Percentiles rank a stretch among this genome's conserved stretches.
phyloP scores from a whole-genome alignment of 1,140 invertebrate genomes.

The Brachionus sp. region DNA sequence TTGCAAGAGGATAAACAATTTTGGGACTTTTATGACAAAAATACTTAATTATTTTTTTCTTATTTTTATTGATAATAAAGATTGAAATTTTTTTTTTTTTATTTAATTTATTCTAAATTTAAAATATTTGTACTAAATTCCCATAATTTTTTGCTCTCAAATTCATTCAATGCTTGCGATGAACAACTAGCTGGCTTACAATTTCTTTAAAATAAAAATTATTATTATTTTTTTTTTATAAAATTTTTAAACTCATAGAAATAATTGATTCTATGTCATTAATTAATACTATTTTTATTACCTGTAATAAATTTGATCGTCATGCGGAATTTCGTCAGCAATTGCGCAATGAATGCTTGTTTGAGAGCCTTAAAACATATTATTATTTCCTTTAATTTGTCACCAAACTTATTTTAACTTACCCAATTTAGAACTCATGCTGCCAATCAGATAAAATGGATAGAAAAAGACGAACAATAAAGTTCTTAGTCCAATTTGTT shows the following conservation, averaged over 20 bases:
- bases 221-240: not conserved
- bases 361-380: constrained; percentile 51
- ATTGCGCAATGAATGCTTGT: constrained; percentile 33
- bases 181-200: constrained; percentile 19
- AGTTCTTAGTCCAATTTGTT: constrained; percentile 48
- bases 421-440: constrained; percentile 19
- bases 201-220: not conserved
- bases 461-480: constrained; percentile 18
- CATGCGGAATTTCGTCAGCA: constrained; percentile 11
- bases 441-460: constrained; percentile 48
- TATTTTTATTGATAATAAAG: not conserved
- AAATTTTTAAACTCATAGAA: not conserved
- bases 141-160: not conserved
- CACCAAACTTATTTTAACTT: constrained; percentile 49
- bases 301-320: not conserved
- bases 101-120: constrained; percentile 21
- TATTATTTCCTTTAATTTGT: constrained; percentile 48
- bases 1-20: not conserved
- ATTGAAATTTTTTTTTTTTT: not conserved
- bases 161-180: not conserved
- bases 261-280: not conserved
- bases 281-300: not conserved
- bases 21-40: constrained; percentile 35
- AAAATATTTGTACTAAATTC: not conserved
- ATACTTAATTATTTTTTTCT: not conserved